Base-by-base conservation (phyloP, 2,888 invertebrate species). In the Volucella inanis region DNA sequence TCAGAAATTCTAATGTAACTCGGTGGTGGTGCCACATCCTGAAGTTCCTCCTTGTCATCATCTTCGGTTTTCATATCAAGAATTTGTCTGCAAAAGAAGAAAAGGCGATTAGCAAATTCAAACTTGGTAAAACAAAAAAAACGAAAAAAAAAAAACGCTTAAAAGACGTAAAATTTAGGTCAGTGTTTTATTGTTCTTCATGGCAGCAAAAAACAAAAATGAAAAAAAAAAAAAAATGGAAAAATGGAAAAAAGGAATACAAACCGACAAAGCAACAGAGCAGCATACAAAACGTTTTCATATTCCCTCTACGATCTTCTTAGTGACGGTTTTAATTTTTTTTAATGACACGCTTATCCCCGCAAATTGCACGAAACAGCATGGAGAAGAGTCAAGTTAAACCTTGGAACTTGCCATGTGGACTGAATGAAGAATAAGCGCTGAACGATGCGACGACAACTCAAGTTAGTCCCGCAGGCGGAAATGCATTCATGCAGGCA, bases 21-120 rank as follows among this genome's bases (percentile, higher is more conserved):
- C 39, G 87, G 88, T 67, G 88, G 87, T 70, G 88, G 84, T 64
- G 87, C 82, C 57, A 87, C 87, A 81, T 88, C 87, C 68, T 84
- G 87, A 38, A 80, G 85, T 70, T 88, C 87, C 54, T 88, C 87
- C 47, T 86, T 87, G 45, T 87, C 87, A 57, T 87, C 87, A 52
- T 84, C 87, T 31, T 71, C 64, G 10, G 72, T 61, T 54, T 84
- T 84, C 85, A 85, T 81, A 64, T 85, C 85, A 76, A 80, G 84
- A 81, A 81, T 77, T 81, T 71, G 81, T 67, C 85, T 85, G 81
- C 4, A 77, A 81, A 41, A 54, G 10, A 65, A 52, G 31, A 15
- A 49, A 62, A 67, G 41, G 15, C 57, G 62, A 79, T 76, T 62
- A 75, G 64, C 75, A 65, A 22, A 49, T 41, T 18, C 18, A 43